phyloP scores from a whole-genome alignment of 35 echinoderm and acorn worm species.

The Acanthaster planci region DNA sequence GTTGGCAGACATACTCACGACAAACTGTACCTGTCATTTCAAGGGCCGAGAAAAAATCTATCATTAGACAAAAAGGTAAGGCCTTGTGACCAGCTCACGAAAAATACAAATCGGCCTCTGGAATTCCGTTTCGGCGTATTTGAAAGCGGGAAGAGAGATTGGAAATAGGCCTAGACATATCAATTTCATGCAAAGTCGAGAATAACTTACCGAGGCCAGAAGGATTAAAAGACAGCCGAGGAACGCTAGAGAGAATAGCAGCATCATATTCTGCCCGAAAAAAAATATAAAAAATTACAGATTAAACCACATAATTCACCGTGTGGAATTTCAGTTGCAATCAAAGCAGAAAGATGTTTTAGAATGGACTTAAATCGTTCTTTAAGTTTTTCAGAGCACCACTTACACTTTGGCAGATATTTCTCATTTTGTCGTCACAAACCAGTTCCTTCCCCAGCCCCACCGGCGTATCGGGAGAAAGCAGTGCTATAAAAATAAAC shows the following conservation, averaged over 20 bases:
- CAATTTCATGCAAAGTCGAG: too few relatives aligned
- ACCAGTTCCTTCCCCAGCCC: not conserved
- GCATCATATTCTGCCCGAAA: conserved; percentile 1
- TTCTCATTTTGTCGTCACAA: not conserved
- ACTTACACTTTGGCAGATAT: conserved; percentile 1
- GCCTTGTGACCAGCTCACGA: too few relatives aligned
- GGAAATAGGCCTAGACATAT: too few relatives aligned
- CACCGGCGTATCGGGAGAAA: too few relatives aligned
- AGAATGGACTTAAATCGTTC: too few relatives aligned
- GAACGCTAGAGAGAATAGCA: not conserved
- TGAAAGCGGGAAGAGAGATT: too few relatives aligned
- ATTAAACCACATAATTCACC: not conserved
- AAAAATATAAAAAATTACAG: not conserved
- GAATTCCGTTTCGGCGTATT: too few relatives aligned
- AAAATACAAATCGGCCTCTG: too few relatives aligned
- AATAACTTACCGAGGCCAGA: conserved; percentile 2
- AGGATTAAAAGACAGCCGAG: not conserved
- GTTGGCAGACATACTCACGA: conserved; percentile 22
- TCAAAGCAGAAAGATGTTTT: not conserved
- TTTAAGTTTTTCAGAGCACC: too few relatives aligned
- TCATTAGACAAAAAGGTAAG: too few relatives aligned
- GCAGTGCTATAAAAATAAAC: too few relatives aligned
- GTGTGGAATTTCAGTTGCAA: not conserved
- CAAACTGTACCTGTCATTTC: conserved; percentile 10
- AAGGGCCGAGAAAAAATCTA: not conserved